phyloP scores from a whole-genome alignment of 2,113 vertebrate species.

The Pachycephala philippinensis region DNA sequence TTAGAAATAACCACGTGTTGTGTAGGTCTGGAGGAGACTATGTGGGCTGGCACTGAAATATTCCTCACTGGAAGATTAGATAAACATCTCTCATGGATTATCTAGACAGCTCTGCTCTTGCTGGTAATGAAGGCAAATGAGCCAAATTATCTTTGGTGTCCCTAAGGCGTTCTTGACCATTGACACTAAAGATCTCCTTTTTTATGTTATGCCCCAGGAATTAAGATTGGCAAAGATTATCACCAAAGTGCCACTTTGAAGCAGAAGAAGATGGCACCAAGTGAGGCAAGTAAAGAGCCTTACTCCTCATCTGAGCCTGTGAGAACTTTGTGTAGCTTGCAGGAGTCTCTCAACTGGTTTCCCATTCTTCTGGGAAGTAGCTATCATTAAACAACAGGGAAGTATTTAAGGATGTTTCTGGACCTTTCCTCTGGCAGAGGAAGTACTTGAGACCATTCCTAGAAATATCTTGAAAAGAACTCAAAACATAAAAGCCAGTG shows the following conservation, averaged over 20 bases:
- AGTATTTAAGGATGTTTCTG: not conserved
- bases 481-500: not conserved
- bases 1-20: not conserved
- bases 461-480: not conserved
- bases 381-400: not conserved
- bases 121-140: not conserved
- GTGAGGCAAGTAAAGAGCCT: not conserved
- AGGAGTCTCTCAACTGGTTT: not conserved
- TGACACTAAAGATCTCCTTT: not conserved
- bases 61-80: not conserved
- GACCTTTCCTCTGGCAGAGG: not conserved
- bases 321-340: not conserved
- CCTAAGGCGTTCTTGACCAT: not conserved
- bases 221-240: not conserved
- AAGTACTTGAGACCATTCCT: not conserved
- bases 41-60: not conserved
- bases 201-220: not conserved
- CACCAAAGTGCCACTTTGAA: not conserved
- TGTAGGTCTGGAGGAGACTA: not conserved
- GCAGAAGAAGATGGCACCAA: not conserved
- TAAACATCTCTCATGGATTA: not conserved
- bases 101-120: not conserved
- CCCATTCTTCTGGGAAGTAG: not conserved
- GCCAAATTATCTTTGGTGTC: not conserved
- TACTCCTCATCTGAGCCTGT: not conserved